Evolutionary conservation across 2,888 invertebrate species (phyloP).

Genomic region (Priocnemis perturbator): DNA sequence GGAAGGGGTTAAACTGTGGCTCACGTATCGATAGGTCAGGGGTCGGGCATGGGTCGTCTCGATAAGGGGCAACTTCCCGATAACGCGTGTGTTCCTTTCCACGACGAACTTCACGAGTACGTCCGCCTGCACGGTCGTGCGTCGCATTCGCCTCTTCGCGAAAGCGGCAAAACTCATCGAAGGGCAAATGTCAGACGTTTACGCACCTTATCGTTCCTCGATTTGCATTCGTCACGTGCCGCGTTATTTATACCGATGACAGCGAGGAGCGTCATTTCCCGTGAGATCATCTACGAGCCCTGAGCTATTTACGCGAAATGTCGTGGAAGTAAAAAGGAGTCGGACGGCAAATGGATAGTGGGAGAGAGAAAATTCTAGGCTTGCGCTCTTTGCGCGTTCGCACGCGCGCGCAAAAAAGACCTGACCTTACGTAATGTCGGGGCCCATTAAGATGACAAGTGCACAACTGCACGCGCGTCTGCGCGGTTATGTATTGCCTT

Average conservation of each 20-base stretch:
- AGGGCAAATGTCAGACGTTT: neutral
- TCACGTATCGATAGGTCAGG: conserved; percentile 31
- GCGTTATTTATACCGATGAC: conserved; percentile 66
- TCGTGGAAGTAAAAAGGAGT: conserved; percentile 6
- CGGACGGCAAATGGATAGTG: conserved; percentile 19
- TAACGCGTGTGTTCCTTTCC: conserved; percentile 42
- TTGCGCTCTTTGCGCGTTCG: conserved; percentile 24
- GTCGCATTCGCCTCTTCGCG: conserved; percentile 21
- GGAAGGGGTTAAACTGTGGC: conserved; percentile 38
- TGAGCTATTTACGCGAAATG: neutral
- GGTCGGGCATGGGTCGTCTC: conserved; percentile 23
- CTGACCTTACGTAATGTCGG: conserved; percentile 43
- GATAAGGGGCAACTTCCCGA: conserved; percentile 45
- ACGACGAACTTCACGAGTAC: conserved; percentile 37
- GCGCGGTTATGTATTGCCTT: no score
- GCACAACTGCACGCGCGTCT: neutral
- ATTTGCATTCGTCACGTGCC: conserved; percentile 20
- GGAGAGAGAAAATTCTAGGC: no score
- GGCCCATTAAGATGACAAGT: conserved; percentile 33
- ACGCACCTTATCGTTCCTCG: neutral
- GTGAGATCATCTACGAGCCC: conserved; percentile 53
- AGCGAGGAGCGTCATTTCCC: conserved; percentile 55
- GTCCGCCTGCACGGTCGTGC: conserved; percentile 14
- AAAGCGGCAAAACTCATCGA: conserved; percentile 9
- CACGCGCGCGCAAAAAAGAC: conserved; percentile 39